A percentile compares a stretch with the other conserved stretches of the same genome.
These are phyloP conservation scores for Martes martes DNA, from an alignment of 2,113 vertebrate genomes.

Conservation along the genomic window DNA sequence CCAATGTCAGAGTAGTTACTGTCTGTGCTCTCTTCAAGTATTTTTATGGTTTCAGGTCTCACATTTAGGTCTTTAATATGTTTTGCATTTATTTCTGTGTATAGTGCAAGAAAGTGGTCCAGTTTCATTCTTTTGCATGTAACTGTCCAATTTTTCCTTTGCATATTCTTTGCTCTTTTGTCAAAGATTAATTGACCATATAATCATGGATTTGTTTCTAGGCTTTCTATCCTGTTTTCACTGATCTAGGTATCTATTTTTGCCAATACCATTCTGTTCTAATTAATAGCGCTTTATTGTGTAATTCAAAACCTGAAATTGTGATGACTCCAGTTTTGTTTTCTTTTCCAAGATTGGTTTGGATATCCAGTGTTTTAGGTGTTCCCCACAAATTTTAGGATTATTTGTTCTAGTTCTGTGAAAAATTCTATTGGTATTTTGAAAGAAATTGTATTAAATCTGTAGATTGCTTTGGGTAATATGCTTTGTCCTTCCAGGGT, in stretches of 20 bases:
- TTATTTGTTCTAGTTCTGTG: neutral
- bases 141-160: neutral
- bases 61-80: neutral
- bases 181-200: neutral
- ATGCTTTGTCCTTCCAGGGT: neutral
- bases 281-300: neutral
- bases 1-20: neutral
- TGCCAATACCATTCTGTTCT: neutral
- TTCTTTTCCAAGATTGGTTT: neutral
- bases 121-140: neutral
- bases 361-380: neutral
- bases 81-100: neutral
- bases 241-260: neutral
- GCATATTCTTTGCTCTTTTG: neutral
- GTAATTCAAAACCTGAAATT: neutral
- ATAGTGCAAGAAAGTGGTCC: neutral
- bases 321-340: neutral
- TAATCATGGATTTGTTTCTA: neutral
- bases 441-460: neutral
- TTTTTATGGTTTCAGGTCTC: neutral
- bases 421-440: neutral
- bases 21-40: neutral
- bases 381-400: neutral
- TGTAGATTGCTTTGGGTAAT: neutral
- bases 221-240: neutral